Base-by-base conservation (phyloP, 2,888 invertebrate species). In the Pantelozetes paolii region DNA sequence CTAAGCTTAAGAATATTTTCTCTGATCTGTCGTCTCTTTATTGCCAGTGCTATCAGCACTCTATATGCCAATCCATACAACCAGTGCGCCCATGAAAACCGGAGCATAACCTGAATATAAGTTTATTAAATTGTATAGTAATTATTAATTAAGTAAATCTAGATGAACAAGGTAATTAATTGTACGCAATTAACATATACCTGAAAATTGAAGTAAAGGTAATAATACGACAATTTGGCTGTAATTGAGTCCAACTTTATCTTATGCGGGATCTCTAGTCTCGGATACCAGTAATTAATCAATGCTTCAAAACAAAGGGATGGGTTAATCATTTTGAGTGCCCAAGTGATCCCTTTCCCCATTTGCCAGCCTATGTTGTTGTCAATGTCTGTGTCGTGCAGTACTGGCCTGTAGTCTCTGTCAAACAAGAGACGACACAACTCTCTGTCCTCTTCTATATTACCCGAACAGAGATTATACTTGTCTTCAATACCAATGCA, bases 401-500 rank as follows among this genome's bases (percentile, higher is more conserved):
- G 18, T 5, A 36, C 36, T 8, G 71, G 72, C 26, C 45, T 30
- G 18, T 67, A 72, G 8, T 72, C 75, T 1, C 70, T 62, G 5
- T 75, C 72, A 18, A 73, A 45, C 11, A 75, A 23, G 5, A 73
- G 42, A n/a, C 64, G 32, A 32, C 57, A 70, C 0, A 59, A 30
- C 8, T 36, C 26, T 9, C 67, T 9, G 30, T 32, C 57, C 26
- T 75, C 57, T 32, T 75, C 75, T 23, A 30, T 36, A 20, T 26
- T 59, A 23, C 67, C 75, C 0, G 45, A 69, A 23, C 40, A 45
- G 13, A 62, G 26, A 48, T 73, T 75, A 32, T 54, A 75, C 18
- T 45, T n/a, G 78, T 94, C 91, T 77, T 91, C 87, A 76, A 94
- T 87, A 3, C 94, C 94, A 9, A 67, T 40, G 40, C 67, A 67